Conservation (phyloP, 2,797 vertebrate species). For the Tangara arthus region DNA sequence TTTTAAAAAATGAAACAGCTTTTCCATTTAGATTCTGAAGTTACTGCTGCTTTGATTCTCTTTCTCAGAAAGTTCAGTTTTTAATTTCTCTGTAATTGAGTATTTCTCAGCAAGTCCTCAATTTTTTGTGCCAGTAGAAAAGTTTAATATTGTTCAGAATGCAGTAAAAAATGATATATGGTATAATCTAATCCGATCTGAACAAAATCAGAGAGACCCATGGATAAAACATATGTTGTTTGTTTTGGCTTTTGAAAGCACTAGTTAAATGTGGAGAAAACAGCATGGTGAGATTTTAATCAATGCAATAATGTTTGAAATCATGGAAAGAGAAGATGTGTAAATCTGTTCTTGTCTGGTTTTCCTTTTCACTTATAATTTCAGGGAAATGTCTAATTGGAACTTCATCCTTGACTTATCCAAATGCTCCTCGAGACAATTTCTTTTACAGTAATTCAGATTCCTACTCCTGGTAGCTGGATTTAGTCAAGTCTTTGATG, state of each 20-base stretch:
- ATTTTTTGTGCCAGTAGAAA: background rate
- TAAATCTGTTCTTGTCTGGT: background rate
- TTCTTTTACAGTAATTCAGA: constrained; percentile 10
- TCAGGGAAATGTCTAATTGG: background rate
- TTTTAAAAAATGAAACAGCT: background rate
- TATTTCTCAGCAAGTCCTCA: background rate
- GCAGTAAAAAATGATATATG: background rate
- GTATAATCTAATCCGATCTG: background rate
- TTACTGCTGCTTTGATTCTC: background rate
- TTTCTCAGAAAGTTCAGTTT: background rate
- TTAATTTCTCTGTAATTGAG: background rate
- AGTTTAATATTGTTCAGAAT: background rate
- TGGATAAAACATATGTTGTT: background rate
- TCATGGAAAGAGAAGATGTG: background rate
- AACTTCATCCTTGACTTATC: background rate
- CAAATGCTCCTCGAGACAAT: background rate
- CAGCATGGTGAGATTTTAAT: background rate
- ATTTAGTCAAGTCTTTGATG: constrained; percentile 27
- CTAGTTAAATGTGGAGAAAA: background rate
- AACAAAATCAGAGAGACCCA: background rate
- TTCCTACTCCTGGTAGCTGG: background rate
- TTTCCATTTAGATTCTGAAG: background rate
- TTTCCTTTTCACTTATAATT: background rate
- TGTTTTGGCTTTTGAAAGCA: background rate
- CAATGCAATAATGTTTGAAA: background rate